phyloP scores from a whole-genome alignment of 2,888 invertebrate genomes.

The Leptura quadrifasciata region DNA sequence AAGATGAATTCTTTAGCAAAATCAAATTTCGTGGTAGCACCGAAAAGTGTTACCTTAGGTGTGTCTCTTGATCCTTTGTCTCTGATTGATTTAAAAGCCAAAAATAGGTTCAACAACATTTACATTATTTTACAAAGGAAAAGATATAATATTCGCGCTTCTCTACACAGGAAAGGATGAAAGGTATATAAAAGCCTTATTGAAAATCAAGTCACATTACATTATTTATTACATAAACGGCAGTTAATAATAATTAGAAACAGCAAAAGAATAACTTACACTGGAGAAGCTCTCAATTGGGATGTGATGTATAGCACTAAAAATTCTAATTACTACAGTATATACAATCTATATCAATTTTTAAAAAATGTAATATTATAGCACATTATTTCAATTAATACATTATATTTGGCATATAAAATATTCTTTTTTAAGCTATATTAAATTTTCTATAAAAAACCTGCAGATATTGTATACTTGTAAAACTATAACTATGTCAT shows the following conservation, averaged over 20 bases:
- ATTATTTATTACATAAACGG: constrained; percentile 42
- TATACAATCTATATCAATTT: constrained; percentile 61
- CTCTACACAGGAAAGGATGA: too few species aligned
- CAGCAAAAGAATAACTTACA: constrained; percentile 42
- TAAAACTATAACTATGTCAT: constrained; percentile 50
- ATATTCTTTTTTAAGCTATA: constrained; percentile 66
- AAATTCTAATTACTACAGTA: constrained; percentile 53
- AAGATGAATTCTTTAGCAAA: too few species aligned
- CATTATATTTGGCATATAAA: constrained; percentile 71
- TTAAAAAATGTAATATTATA: constrained; percentile 65
- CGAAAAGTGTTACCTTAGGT: too few species aligned
- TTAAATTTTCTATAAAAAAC: constrained; percentile 51
- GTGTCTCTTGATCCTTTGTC: too few species aligned
- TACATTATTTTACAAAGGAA: not conserved
- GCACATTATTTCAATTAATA: constrained; percentile 64
- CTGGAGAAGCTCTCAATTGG: constrained; percentile 39
- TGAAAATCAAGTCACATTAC: constrained; percentile 31
- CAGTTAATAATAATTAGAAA: constrained; percentile 51
- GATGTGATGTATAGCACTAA: constrained; percentile 41
- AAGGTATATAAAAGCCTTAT: not conserved
- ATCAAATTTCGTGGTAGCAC: too few species aligned
- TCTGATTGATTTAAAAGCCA: too few species aligned
- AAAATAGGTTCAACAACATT: too few species aligned
- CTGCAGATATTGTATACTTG: constrained; percentile 49
- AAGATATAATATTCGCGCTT: too few species aligned